Evolutionary conservation across 2,888 invertebrate genomes (phyloP).

Genomic region (Oithona nana): DNA sequence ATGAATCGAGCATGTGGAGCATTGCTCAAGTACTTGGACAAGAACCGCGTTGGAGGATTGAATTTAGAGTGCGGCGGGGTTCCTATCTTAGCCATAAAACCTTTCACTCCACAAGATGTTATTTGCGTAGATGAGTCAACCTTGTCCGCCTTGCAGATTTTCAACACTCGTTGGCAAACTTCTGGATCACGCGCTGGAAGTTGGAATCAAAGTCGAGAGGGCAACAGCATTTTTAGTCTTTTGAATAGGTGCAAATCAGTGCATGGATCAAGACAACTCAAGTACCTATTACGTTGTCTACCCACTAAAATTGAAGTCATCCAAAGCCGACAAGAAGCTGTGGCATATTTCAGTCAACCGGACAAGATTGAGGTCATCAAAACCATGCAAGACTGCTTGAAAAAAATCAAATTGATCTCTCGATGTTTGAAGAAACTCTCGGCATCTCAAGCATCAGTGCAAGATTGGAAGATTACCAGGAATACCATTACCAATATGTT

Average conservation of each 20-base stretch:
- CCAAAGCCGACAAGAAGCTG: slow-evolving; percentile 44
- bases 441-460: slow-evolving; percentile 39
- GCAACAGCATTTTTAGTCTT: slow-evolving; percentile 48
- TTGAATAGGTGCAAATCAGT: slow-evolving; percentile 50
- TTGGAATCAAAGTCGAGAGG: slow-evolving; percentile 40
- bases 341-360: slow-evolving; percentile 44
- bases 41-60: slow-evolving; percentile 17
- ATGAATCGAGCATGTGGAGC: slow-evolving; percentile 51
- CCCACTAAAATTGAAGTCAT: slow-evolving; percentile 40
- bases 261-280: slow-evolving; percentile 42
- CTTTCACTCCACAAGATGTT: slow-evolving; percentile 45
- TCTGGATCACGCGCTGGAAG: slow-evolving; percentile 49
- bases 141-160: slow-evolving; percentile 54
- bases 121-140: slow-evolving; percentile 50
- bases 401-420: slow-evolving; percentile 41
- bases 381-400: slow-evolving; percentile 40
- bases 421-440: slow-evolving; percentile 44
- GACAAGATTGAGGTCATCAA: slow-evolving; percentile 41
- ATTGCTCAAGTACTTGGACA: slow-evolving; percentile 46
- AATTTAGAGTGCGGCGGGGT: background rate
- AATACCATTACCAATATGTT: background rate
- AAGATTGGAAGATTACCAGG: slow-evolving; percentile 44
- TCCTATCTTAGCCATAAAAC: slow-evolving; percentile 34
- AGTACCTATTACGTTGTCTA: slow-evolving; percentile 39
- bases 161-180: slow-evolving; percentile 49